Evolutionary conservation across 2,113 vertebrate genomes (phyloP).

Genomic region (Anguilla rostrata): DNA sequence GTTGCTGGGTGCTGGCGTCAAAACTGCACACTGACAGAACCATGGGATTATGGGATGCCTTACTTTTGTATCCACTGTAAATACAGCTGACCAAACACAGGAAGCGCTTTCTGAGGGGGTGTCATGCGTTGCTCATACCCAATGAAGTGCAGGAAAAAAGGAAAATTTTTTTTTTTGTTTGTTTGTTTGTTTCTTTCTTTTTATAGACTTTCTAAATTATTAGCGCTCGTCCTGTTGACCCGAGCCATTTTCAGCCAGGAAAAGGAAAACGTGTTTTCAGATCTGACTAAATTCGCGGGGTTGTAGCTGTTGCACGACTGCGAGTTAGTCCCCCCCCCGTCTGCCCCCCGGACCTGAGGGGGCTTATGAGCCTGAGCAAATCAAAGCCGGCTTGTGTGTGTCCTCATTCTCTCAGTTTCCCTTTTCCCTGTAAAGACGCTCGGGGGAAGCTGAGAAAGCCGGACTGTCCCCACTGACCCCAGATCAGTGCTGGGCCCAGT

Average conservation of each 20-base stretch:
- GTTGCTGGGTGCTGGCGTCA: background rate
- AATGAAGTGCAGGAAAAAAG: background rate
- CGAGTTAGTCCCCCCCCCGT: constrained; percentile 76
- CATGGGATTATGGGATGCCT: background rate
- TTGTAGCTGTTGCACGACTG: constrained; percentile 73
- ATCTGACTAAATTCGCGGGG: background rate
- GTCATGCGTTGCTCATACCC: background rate
- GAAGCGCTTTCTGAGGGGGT: background rate
- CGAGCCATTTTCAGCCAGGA: background rate
- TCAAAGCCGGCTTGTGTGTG: background rate
- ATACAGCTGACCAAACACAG: background rate
- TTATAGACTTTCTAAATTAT: background rate
- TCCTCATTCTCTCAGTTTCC: background rate
- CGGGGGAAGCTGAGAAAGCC: background rate
- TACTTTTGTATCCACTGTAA: constrained; percentile 9
- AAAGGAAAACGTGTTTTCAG: background rate
- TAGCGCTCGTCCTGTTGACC: background rate
- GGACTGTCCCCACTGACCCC: background rate
- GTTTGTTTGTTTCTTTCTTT: background rate
- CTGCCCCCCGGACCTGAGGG: constrained; percentile 69
- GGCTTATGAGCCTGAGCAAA: background rate
- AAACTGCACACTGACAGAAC: background rate
- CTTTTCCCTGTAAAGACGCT: background rate
- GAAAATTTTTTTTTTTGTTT: background rate
- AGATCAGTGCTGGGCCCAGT: background rate